Evolutionary conservation across 2,888 invertebrate species (phyloP), one percentile per base, ranked within the genome.

Genomic region (Pyrrhosoma nymphula): DNA sequence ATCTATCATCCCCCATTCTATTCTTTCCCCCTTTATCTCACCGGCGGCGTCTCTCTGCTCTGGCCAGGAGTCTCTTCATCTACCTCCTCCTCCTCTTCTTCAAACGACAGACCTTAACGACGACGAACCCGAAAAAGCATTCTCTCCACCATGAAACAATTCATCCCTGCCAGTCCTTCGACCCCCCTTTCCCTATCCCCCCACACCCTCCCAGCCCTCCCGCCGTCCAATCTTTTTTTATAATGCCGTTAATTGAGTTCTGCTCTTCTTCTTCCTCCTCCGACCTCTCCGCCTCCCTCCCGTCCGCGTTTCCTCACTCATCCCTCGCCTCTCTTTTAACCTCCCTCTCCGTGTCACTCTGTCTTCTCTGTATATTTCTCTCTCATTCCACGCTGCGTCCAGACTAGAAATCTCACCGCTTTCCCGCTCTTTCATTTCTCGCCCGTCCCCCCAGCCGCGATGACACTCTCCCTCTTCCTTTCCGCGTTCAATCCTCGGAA

Each of bases 1-100:
- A 82, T 82, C 82, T 82, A 82, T 82, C 82, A 82, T 82, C 35
- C 82, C 82, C 18, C 82, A 82, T 82, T 82, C 82, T 82, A 82
- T 82, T 82, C 82, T 82, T 82, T 82, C 30, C 35, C 82, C 30
- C 82, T 82, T 82, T 82, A 82, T 82, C 82, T 82, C 82, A 16
- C 82, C 35, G 82, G n/a, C 82, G 23, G 3, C 26, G n/a, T 26
- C 69, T n/a, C n/a, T 69, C 69, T 69, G 1, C 69, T 69, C 69
- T 69, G 26, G 69, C 69, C 18, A 60, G 26, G 26, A 26, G 2
- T 20, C 60, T 60, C 60, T 60, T 60, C 60, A 14, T 20, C 60
- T 60, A 4, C 60, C 16, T 26, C 16, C 69, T 69, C 30, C 16
- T n/a, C 8, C 35, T 35, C 35, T 35, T 82, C 26, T 16, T 18